Conservation (phyloP, 2,888 invertebrate species). For the Pachliopta kotzebuea region DNA sequence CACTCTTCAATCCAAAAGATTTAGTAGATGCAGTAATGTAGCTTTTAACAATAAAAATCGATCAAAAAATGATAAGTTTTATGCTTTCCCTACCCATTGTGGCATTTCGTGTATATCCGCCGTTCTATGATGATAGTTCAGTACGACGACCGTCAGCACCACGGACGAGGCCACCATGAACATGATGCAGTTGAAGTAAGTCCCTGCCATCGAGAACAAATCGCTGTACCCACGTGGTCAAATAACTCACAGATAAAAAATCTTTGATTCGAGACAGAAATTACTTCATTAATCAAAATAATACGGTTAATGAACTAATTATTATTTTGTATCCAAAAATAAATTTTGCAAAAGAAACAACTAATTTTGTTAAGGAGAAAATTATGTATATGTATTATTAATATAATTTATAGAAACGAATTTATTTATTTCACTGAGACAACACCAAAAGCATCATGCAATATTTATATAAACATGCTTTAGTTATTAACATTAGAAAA, state of each 20-base stretch:
- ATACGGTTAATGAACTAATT: not conserved
- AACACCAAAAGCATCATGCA: slow-evolving; percentile 24
- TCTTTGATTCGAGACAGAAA: not conserved
- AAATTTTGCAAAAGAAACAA: too few relatives aligned
- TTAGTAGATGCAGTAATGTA: too few relatives aligned
- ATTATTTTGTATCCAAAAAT: not conserved
- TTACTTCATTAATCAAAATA: not conserved
- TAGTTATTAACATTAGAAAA: too few relatives aligned
- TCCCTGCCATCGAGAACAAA: slow-evolving; percentile 83
- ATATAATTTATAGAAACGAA: too few relatives aligned
- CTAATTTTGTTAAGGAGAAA: slow-evolving; percentile 49
- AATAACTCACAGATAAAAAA: not conserved
- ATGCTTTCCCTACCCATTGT: slow-evolving; percentile 88
- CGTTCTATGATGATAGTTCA: slow-evolving; percentile 98
- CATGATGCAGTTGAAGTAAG: slow-evolving; percentile 99
- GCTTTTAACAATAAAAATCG: too few relatives aligned
- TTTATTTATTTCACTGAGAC: slow-evolving; percentile 1
- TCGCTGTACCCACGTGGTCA: slow-evolving; percentile 3
- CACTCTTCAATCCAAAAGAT: too few relatives aligned
- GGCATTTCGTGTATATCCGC: slow-evolving; percentile 99
- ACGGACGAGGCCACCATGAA: slow-evolving; percentile 99
- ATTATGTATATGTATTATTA: slow-evolving; percentile 43
- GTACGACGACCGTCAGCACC: slow-evolving; percentile 96
- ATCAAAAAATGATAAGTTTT: too few relatives aligned
- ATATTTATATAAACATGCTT: slow-evolving; percentile 1